phyloP scores from a whole-genome alignment of 1,140 invertebrate species.

The Harpegnathos saltator region DNA sequence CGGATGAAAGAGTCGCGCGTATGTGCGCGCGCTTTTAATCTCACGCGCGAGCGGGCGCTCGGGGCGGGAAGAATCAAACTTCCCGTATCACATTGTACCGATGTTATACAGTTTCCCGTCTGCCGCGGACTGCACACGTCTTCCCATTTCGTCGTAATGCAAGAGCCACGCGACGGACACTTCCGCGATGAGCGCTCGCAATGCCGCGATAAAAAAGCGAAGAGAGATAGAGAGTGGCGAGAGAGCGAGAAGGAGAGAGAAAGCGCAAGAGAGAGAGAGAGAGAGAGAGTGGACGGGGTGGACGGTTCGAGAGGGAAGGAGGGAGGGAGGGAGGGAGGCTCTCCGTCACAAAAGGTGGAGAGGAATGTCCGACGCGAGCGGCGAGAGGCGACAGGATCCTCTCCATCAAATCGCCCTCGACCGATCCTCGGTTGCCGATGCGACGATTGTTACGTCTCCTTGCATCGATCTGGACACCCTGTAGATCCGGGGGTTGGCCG shows the following conservation, averaged over 20 bases:
- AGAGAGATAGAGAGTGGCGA: background rate
- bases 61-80: background rate
- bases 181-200: slow-evolving; percentile 42
- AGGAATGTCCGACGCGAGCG: slow-evolving; percentile 19
- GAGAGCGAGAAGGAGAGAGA: background rate
- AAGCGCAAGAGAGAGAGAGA: slow-evolving; percentile 3
- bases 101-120: background rate
- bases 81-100: background rate
- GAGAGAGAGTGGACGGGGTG: too few relatives aligned
- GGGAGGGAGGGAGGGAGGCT: background rate
- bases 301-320: background rate
- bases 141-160: slow-evolving; percentile 14
- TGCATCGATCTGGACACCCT: slow-evolving; percentile 69
- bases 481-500: slow-evolving; percentile 73
- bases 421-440: slow-evolving; percentile 25
- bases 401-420: slow-evolving; percentile 27
- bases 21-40: too few relatives aligned
- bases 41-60: background rate
- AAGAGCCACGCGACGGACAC: slow-evolving; percentile 23
- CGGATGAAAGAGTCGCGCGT: too few relatives aligned
- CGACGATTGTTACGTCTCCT: slow-evolving; percentile 49
- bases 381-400: slow-evolving; percentile 4
- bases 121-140: background rate
- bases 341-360: slow-evolving; percentile 8
- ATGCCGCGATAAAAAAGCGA: slow-evolving; percentile 36